These are phyloP conservation scores for Antrozous pallidus DNA, from an alignment of 2,797 vertebrate species.

Conservation along the genomic window DNA sequence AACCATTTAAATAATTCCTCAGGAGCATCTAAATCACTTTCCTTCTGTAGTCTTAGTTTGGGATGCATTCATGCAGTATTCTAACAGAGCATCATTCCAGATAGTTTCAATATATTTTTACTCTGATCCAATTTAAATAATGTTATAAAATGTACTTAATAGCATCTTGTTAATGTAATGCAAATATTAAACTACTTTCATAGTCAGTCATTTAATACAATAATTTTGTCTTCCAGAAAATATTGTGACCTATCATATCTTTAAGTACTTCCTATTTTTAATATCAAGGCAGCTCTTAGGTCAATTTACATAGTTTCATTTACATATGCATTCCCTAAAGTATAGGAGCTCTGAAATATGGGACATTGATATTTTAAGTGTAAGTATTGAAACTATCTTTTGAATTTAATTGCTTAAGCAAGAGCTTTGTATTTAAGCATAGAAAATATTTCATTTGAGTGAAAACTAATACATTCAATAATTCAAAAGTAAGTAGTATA, in stretches of 20 bases:
- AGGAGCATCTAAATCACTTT: background rate
- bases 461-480: background rate
- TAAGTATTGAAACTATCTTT: conserved; percentile 5
- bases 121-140: conserved; percentile 6
- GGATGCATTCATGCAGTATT: background rate
- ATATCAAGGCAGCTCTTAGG: background rate
- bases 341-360: background rate
- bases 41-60: background rate
- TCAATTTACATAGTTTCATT: conserved; percentile 27
- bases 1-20: background rate
- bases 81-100: background rate
- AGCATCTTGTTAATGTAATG: background rate
- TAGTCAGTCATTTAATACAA: conserved; percentile 4
- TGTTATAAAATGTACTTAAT: background rate
- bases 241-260: background rate
- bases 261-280: conserved; percentile 38
- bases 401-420: conserved; percentile 10
- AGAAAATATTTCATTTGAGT: background rate
- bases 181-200: conserved; percentile 9
- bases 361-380: conserved; percentile 10
- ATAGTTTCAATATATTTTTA: background rate
- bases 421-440: background rate
- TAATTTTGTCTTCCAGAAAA: background rate
- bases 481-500: background rate
- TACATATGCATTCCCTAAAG: conserved; percentile 7